Base-by-base conservation (phyloP, 1,140 invertebrate species). In the Leptinotarsa undecemlineata region DNA sequence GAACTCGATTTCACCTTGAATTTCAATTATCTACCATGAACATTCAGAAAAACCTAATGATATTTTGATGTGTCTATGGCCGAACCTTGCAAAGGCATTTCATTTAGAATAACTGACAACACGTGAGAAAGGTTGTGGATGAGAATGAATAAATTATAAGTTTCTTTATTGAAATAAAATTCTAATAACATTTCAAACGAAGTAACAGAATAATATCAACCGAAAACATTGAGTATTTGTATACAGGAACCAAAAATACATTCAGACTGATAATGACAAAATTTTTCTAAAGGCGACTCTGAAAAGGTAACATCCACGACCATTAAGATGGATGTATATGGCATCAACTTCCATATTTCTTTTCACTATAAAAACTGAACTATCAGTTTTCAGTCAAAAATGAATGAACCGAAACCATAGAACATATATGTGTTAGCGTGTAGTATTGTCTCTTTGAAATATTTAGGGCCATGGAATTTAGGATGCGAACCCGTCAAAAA, bases 131-230 rank as follows among this genome's bases (percentile, higher is more conserved):
- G 33, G 8, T 42, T 42, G 33, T 42, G 8, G 33, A 42, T 42
- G 8, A 42, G 33, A 42, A 42, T 42, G 8, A 42, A 42, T 42
- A 42, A 57, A 72, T 26, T 62, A 17, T 70, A 21, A 68, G n/a
- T 63, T 26, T 72, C 33, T 79, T 75, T 79, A 77, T 77, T 79
- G 63, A 71, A 75, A 79, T 77, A 75, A 71, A 74, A 62, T 72
- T 72, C 62, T 23, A 23, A 67, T 67, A 48, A 57, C 51, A 57
- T 57, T 57, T 57, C n/a, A 17, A 57, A 57, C 51, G 51, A 57
- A 57, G 51, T 57, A 57, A 57, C 51, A 57, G 51, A 57, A 15
- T 15, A 17, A 57, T 57, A 57, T 57, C n/a, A 19, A 57, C n/a
- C 15, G 14, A 57, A 17, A 57, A 5, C 4, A 57, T 17, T 57